Percentiles rank a stretch among this genome's conserved stretches.
Conservation (phyloP, 2,113 vertebrate genomes). For the Zeus faber region DNA sequence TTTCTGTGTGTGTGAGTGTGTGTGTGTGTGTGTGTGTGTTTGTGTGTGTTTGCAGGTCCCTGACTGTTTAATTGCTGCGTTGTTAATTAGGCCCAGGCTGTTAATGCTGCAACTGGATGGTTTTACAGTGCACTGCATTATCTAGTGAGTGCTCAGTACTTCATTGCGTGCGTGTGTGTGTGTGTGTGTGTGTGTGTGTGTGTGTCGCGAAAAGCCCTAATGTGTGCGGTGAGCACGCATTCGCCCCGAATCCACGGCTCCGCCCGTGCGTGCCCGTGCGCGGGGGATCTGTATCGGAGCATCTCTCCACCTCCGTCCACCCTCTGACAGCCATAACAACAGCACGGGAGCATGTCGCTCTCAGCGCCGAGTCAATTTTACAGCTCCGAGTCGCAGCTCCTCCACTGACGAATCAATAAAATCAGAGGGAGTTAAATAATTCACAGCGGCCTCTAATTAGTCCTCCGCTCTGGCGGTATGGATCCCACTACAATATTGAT, state of each 20-base stretch:
- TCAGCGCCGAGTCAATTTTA: slow-evolving; percentile 95
- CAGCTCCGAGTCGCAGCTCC: slow-evolving; percentile 87
- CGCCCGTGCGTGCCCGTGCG: too few relatives aligned
- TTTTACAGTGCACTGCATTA: slow-evolving; percentile 24
- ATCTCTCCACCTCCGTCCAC: too few relatives aligned
- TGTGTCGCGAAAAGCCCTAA: too few relatives aligned
- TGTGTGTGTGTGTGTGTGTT: slow-evolving; percentile 10
- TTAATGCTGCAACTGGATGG: slow-evolving; percentile 42
- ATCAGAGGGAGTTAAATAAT: slow-evolving; percentile 99
- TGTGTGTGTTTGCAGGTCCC: slow-evolving; percentile 22
- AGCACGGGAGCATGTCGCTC: slow-evolving; percentile 78
- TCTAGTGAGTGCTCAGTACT: neutral
- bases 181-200: slow-evolving; percentile 15
- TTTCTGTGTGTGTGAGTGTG: neutral
- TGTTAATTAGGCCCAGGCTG: slow-evolving; percentile 50
- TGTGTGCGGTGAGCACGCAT: too few relatives aligned
- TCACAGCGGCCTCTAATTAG: slow-evolving; percentile 99
- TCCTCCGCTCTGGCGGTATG: slow-evolving; percentile 94
- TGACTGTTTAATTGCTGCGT: slow-evolving; percentile 44
- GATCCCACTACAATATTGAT: slow-evolving; percentile 97
- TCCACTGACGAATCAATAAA: slow-evolving; percentile 98
- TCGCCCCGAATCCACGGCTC: too few relatives aligned
- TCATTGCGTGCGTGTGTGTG: slow-evolving; percentile 22
- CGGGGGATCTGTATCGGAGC: too few relatives aligned
- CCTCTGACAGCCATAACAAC: slow-evolving; percentile 58